These are phyloP conservation scores for Nematostella vectensis DNA, from an alignment of 92 coral and sea anemone species.

Conservation along the genomic window DNA sequence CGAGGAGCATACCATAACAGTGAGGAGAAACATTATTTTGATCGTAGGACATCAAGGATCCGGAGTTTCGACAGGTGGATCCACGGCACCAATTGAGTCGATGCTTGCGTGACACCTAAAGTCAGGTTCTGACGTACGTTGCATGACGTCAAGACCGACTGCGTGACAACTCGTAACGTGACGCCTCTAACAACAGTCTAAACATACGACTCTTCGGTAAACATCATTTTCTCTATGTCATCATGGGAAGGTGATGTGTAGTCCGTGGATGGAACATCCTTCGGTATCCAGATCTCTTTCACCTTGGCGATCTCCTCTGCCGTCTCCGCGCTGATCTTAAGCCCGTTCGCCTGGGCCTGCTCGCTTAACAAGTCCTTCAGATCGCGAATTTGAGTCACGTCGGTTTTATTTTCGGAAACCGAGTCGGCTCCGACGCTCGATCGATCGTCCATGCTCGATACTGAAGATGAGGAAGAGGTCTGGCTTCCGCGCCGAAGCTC, in stretches of 20 bases:
- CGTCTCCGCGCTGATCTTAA: conserved; percentile 81
- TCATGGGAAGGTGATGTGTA: conserved; percentile 73
- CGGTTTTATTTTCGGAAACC: conserved; percentile 74
- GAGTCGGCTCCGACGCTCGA: conserved; percentile 79
- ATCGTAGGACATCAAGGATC: too few relatives aligned
- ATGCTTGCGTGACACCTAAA: too few relatives aligned
- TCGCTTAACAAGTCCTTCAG: conserved; percentile 77
- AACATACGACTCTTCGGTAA: conserved; percentile 98
- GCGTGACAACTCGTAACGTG: too few relatives aligned
- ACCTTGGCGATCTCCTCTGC: conserved; percentile 83
- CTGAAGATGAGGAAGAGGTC: conserved; percentile 93
- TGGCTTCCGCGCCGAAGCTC: conserved; percentile 74
- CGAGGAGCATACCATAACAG: too few relatives aligned
- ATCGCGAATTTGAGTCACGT: conserved; percentile 83
- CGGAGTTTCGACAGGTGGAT: too few relatives aligned
- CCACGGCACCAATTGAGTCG: too few relatives aligned
- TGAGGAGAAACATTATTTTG: too few relatives aligned
- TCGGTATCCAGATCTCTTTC: conserved; percentile 48
- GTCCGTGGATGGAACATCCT: conserved; percentile 24
- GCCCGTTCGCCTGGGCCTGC: conserved; percentile 83
- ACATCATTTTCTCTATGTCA: conserved; percentile 87
- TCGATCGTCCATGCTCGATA: conserved; percentile 90
- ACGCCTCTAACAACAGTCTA: too few relatives aligned
- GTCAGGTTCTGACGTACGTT: too few relatives aligned
- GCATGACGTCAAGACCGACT: too few relatives aligned